phyloP scores from a whole-genome alignment of 1,140 invertebrate genomes.

The Calosoma granatense region DNA sequence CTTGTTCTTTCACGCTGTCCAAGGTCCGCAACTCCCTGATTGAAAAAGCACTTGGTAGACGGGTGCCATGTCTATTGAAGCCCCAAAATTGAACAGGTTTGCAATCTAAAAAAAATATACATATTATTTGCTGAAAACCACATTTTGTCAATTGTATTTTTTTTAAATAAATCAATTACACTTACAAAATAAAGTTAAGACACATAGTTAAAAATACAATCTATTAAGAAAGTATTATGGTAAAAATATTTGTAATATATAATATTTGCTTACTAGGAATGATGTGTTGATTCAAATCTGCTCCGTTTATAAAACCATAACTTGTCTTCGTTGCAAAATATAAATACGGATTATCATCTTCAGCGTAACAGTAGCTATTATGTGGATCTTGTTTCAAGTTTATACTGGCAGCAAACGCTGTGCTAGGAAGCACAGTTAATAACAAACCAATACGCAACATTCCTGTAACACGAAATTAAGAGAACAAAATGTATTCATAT shows the following conservation, averaged over 20 bases:
- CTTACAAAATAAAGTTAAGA: no score
- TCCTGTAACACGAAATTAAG: no score
- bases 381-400: no score
- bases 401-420: no score
- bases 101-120: constrained; percentile 40
- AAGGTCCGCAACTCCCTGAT: constrained; percentile 42
- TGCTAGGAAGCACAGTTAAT: no score
- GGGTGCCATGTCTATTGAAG: constrained; percentile 49
- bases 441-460: no score
- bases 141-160: no score
- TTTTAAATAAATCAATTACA: no score
- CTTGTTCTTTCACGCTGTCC: constrained; percentile 40
- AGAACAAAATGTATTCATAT: no score
- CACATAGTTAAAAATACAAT: no score
- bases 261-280: not conserved
- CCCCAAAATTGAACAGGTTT: constrained; percentile 51
- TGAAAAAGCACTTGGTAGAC: constrained; percentile 42
- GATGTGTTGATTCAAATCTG: not conserved
- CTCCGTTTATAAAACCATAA: constrained; percentile 47
- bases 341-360: constrained; percentile 44
- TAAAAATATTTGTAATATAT: not conserved
- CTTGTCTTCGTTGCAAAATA: constrained; percentile 54
- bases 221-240: no score
- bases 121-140: no score
- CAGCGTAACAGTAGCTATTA: constrained; percentile 42